Percentiles rank a stretch among this genome's conserved stretches.
Conservation (phyloP, 2,113 vertebrate genomes). For the Monarcha castaneiventris region DNA sequence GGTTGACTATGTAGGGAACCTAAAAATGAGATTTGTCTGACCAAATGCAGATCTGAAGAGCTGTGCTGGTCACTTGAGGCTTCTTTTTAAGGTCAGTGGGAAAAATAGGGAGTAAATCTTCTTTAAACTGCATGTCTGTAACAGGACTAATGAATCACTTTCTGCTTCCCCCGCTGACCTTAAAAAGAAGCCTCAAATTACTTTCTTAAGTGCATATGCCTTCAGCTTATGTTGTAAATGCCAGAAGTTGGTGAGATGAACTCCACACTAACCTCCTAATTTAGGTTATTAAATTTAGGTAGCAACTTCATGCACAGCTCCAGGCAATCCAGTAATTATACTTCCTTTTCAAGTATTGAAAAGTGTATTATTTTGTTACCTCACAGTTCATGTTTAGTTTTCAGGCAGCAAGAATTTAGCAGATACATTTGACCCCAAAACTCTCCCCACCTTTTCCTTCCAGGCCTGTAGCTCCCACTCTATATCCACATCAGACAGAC, state of each 20-base stretch:
- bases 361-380: background rate
- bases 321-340: background rate
- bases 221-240: background rate
- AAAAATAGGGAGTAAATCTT: background rate
- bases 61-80: background rate
- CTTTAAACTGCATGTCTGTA: background rate
- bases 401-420: background rate
- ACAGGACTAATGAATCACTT: background rate
- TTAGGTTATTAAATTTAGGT: background rate
- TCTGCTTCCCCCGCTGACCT: background rate
- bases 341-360: background rate
- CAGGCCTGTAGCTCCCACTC: background rate
- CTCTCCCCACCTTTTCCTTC: background rate
- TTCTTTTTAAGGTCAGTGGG: background rate
- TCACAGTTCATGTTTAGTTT: background rate
- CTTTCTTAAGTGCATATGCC: background rate
- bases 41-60: background rate
- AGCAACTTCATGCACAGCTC: background rate
- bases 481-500: background rate
- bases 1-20: background rate
- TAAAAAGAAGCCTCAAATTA: background rate
- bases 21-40: background rate
- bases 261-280: background rate
- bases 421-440: background rate
- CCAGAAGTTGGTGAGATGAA: background rate